These are phyloP conservation scores for Kobus ellipsiprymnus DNA, from an alignment of 2,113 vertebrate species.

Conservation along the genomic window DNA sequence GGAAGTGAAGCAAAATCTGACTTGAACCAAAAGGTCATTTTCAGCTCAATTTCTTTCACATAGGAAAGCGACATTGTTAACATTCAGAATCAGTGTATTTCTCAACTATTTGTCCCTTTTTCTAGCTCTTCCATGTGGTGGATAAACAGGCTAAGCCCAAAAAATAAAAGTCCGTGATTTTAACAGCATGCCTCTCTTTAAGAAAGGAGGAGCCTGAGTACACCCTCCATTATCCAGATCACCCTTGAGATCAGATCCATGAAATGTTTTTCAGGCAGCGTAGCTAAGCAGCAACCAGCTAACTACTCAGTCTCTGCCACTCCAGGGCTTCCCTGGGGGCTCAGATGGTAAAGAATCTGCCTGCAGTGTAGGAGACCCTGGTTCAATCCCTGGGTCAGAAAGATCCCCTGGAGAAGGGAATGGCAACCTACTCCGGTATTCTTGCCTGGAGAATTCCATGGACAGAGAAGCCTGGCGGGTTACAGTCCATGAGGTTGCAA, in stretches of 20 bases:
- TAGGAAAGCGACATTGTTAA: constrained; percentile 39
- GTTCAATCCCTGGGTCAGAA: background rate
- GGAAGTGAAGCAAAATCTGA: constrained; percentile 34
- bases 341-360: background rate
- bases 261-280: background rate
- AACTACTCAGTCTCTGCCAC: background rate
- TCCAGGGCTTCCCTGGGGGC: background rate
- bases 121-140: background rate
- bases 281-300: background rate
- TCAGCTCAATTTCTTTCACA: constrained; percentile 54
- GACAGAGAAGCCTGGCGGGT: background rate
- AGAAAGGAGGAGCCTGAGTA: background rate
- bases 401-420: background rate
- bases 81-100: constrained; percentile 41
- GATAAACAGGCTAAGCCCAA: background rate
- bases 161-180: background rate
- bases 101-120: constrained; percentile 33
- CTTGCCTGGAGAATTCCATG: background rate
- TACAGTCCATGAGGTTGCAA: background rate
- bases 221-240: background rate
- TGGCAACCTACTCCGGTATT: background rate
- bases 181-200: background rate
- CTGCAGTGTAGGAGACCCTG: background rate
- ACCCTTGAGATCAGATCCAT: background rate
- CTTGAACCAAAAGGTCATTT: constrained; percentile 62